Base-by-base conservation (phyloP, 2,113 vertebrate species). In the Nematolebias whitei region DNA sequence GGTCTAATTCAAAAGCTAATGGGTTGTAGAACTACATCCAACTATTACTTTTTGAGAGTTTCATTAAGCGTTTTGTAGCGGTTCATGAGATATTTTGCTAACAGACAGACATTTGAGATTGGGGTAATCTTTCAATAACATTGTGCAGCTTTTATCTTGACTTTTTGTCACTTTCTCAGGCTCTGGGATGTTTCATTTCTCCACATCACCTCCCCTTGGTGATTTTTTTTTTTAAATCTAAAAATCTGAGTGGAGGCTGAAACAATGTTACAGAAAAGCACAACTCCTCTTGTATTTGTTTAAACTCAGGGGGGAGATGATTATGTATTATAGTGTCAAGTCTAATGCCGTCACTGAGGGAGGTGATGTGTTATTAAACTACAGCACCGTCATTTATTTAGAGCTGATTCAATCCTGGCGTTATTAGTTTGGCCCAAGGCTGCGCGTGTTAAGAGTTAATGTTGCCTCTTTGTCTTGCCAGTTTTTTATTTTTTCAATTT, bases 371-470 rank as follows among this genome's bases (percentile, higher is more conserved):
- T 92, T 85, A 90, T 90, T 90, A 89, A 93, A 92, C 88, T 84
- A 72, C 43, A 69, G 85, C 78, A 62, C 85, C 84, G 92, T 92
- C 88, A 90, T 89, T 94, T 93, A 93, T 94, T 93, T 91, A 93
- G 85, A 82, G 79, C 78, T 85, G 88, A 94, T 94, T 91, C 89
- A 83, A 91, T 94, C 92, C 89, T 74, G 84, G 67, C 75, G 84
- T 91, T 91, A 94, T 94, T 94, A 92, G 91, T 94, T 93, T 90
- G 80, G 92, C 93, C 86, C 68, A 74, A 84, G 92, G 90, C 90
- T 78, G 76, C 0, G 1, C 71, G 75, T 87, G 87, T 92, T 92
- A 92, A 83, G 88, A 92, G 85, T 83, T 93, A 88, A 93, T 92
- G 77, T 78, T 73, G 24, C 82, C 79, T 64, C 75, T 88, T 87